phyloP scores from a whole-genome alignment of 2,113 vertebrate genomes.

The Labeo catla region DNA sequence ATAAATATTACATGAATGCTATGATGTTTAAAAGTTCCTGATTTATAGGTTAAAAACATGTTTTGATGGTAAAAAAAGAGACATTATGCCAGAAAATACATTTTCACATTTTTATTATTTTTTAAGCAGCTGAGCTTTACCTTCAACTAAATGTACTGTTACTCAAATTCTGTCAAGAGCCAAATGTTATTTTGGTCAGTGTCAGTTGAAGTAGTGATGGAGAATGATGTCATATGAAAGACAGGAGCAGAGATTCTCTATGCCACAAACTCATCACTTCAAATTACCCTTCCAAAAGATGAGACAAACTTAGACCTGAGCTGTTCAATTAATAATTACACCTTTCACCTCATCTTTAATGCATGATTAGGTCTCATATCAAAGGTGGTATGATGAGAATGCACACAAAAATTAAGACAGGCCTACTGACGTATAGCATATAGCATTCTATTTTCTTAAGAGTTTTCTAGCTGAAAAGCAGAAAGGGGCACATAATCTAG shows the following conservation, averaged over 20 bases:
- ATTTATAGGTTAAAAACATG: neutral
- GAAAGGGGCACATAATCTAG: too few species aligned
- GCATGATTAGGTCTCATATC: conserved; percentile 14
- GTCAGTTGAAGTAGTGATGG: neutral
- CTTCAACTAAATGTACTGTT: neutral
- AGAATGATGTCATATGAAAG: conserved; percentile 2
- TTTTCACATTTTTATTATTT: neutral
- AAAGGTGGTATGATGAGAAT: neutral
- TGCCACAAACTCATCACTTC: neutral
- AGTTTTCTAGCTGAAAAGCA: too few species aligned
- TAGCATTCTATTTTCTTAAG: neutral
- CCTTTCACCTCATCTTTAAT: conserved; percentile 23
- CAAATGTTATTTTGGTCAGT: neutral
- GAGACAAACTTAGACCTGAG: conserved; percentile 17
- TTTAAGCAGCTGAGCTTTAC: neutral
- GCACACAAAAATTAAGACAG: neutral
- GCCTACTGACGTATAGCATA: neutral
- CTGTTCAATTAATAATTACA: conserved; percentile 35
- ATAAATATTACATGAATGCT: neutral
- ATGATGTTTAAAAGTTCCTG: neutral
- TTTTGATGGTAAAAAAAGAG: neutral
- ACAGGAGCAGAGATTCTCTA: neutral
- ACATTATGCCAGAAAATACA: neutral
- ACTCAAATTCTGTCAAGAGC: neutral
- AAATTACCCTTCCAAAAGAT: neutral